A percentile compares a stretch with the other conserved stretches of the same genome.
phyloP scores from a whole-genome alignment of 2,888 invertebrate species.

The Tipula confusa region DNA sequence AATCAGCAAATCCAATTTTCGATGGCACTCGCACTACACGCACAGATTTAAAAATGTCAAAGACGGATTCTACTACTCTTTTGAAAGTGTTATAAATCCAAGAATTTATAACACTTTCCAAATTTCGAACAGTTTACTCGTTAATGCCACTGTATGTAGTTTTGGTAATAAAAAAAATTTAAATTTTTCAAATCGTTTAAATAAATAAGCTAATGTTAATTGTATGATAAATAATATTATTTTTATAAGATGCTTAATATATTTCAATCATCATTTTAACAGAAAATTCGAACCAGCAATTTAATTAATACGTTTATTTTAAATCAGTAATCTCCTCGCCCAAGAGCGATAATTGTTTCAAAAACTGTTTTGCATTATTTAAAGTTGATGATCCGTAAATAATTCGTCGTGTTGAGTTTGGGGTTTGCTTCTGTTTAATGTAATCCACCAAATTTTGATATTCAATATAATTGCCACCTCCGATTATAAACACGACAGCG shows the following conservation, averaged over 20 bases:
- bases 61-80: no score
- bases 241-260: not conserved
- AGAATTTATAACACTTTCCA: no score
- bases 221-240: not conserved
- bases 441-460: constrained; percentile 98
- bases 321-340: constrained; percentile 63
- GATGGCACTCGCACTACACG: no score
- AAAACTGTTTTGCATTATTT: constrained; percentile 88
- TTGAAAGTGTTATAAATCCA: no score
- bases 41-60: no score
- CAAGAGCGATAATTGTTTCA: constrained; percentile 80
- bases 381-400: constrained; percentile 94
- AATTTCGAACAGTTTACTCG: no score
- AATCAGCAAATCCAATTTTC: no score
- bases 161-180: no score
- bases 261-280: not conserved
- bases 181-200: no score
- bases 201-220: not conserved
- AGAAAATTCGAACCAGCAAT: not conserved
- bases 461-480: constrained; percentile 97
- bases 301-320: not conserved
- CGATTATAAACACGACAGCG: constrained; percentile 85
- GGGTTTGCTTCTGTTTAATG: constrained; percentile 74
- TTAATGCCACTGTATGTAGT: no score
- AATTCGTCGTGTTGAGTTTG: constrained; percentile 66